A percentile compares a stretch with the other conserved stretches of the same genome.
Evolutionary conservation across 2,797 vertebrate species (phyloP).

Genomic region (Pampus argenteus): DNA sequence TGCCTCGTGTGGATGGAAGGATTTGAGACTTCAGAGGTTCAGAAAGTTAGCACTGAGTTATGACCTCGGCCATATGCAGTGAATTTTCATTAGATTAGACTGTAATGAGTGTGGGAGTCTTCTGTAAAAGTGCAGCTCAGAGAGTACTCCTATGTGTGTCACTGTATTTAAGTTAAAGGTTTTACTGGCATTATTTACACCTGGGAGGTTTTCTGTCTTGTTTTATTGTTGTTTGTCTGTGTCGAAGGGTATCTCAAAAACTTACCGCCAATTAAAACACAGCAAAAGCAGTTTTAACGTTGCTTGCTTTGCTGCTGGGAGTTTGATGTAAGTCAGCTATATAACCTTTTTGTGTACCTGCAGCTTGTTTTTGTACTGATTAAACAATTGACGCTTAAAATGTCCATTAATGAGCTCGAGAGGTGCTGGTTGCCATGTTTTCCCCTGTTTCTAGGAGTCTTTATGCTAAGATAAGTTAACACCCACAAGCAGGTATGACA

Average conservation of each 20-base stretch:
- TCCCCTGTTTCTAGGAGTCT: no score
- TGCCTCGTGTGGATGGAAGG: conserved; percentile 36
- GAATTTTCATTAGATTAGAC: conserved; percentile 40
- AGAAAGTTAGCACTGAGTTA: conserved; percentile 32
- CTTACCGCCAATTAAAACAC: no score
- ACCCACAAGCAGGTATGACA: no score
- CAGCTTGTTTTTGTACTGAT: no score
- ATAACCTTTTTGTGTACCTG: no score
- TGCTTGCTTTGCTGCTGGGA: not conserved
- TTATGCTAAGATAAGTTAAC: no score
- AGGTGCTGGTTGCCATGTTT: no score
- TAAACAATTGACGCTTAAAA: no score
- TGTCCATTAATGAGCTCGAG: not conserved
- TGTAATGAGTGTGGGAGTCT: conserved; percentile 28
- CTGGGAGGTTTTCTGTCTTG: not conserved
- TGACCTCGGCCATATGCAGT: conserved; percentile 32
- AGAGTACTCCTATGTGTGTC: not conserved
- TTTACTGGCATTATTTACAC: not conserved
- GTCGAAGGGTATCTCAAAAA: not conserved
- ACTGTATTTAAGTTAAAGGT: conserved; percentile 13
- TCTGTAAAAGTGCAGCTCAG: conserved; percentile 3
- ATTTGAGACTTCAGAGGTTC: conserved; percentile 15
- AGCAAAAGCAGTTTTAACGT: conserved; percentile 2
- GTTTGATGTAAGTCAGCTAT: not conserved
- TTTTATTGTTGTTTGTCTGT: not conserved